Percentiles rank a stretch among this genome's conserved stretches.
Evolutionary conservation across 2,113 vertebrate genomes (phyloP).

Genomic region (Cebus imitator): DNA sequence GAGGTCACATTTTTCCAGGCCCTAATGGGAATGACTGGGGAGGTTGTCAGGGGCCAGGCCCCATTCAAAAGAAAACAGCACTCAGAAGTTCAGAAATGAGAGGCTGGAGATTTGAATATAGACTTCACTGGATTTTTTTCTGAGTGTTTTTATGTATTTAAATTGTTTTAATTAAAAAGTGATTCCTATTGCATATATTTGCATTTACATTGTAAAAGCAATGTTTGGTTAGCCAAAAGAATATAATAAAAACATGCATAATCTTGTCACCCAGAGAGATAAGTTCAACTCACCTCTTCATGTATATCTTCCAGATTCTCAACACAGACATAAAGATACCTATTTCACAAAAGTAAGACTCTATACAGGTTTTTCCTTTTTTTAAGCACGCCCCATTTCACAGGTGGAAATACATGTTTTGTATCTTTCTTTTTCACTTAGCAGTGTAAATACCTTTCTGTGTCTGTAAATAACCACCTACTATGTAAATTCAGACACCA

Average conservation of each 20-base stretch:
- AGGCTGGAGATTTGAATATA: neutral
- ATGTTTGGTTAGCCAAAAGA: neutral
- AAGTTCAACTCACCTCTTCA: neutral
- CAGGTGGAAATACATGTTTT: neutral
- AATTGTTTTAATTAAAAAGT: neutral
- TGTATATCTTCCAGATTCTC: neutral
- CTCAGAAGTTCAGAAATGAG: neutral
- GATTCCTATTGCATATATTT: neutral
- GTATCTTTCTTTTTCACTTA: neutral
- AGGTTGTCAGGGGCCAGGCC: neutral
- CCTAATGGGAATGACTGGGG: neutral
- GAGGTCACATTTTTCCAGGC: neutral
- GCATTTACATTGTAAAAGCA: slow-evolving; percentile 7
- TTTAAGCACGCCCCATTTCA: too few relatives aligned
- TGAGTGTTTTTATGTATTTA: neutral
- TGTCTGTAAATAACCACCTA: neutral
- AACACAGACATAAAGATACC: neutral
- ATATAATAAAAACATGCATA: neutral
- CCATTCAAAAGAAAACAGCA: neutral
- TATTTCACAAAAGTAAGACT: neutral
- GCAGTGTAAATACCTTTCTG: neutral
- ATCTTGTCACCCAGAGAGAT: neutral
- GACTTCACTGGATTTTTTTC: neutral
- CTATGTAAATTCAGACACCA: neutral
- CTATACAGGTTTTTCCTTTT: too few relatives aligned